Evolutionary conservation across 92 coral and sea anemone genomes (phyloP).

Genomic region (Paragorgia papillata): DNA sequence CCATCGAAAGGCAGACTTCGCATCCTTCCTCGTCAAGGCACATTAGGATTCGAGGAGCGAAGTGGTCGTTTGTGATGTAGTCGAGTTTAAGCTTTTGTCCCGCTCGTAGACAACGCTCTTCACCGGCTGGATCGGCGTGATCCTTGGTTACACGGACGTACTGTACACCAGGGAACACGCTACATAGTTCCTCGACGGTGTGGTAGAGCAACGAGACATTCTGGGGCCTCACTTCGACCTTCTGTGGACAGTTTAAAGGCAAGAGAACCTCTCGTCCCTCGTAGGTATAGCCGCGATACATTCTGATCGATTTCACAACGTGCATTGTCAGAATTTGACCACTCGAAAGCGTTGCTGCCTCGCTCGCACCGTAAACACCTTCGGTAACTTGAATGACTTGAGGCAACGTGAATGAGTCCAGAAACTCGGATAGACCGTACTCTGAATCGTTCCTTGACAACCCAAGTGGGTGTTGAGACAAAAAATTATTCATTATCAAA

Average conservation of each 20-base stretch:
- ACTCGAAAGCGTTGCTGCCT: constrained; percentile 89
- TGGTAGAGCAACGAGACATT: constrained; percentile 69
- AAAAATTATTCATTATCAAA: no score
- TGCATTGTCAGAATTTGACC: constrained; percentile 84
- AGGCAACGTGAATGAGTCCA: constrained; percentile 22
- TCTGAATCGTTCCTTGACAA: constrained; percentile 32
- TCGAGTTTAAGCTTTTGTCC: constrained; percentile 1
- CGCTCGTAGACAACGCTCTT: not conserved
- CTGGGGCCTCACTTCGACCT: constrained; percentile 75
- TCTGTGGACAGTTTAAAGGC: constrained; percentile 89
- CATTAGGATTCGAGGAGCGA: not conserved
- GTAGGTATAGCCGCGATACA: constrained; percentile 10
- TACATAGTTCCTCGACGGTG: constrained; percentile 60
- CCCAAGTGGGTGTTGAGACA: no score
- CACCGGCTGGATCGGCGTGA: not conserved
- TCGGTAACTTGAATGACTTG: constrained; percentile 53
- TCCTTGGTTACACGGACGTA: constrained; percentile 87
- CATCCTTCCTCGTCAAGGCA: not conserved
- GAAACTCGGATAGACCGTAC: not conserved
- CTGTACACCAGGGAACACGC: constrained; percentile 51
- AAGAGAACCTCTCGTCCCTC: constrained; percentile 69
- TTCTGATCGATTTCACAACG: constrained; percentile 61
- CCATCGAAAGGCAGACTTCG: constrained; percentile 26
- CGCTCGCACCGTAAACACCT: constrained; percentile 87
- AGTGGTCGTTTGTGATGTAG: not conserved